These are phyloP conservation scores for Cataglyphis hispanica DNA, from an alignment of 1,140 invertebrate species.

Conservation along the genomic window DNA sequence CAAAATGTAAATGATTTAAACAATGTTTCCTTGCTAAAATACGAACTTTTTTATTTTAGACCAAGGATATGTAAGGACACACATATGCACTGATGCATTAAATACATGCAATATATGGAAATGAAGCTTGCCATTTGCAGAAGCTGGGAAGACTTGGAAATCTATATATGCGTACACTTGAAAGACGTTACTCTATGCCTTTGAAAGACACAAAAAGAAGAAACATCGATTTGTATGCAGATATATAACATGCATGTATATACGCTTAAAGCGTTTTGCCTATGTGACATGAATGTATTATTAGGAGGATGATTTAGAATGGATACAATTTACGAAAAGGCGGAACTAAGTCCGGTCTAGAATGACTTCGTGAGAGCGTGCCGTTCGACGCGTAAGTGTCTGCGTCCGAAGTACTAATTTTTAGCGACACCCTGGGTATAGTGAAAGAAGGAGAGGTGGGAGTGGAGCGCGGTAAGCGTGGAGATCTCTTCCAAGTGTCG, in stretches of 20 bases:
- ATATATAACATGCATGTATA: neutral
- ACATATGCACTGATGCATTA: neutral
- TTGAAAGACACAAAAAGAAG: neutral
- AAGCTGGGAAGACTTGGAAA: conserved; percentile 4
- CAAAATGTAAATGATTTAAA: neutral
- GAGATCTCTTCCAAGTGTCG: conserved; percentile 78
- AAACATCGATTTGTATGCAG: neutral
- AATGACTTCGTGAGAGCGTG: conserved; percentile 79
- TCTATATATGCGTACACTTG: neutral
- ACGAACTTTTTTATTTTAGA: neutral
- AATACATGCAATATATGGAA: neutral
- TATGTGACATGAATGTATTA: neutral
- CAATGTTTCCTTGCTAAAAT: neutral
- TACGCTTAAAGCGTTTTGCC: neutral
- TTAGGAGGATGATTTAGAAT: conserved; percentile 19
- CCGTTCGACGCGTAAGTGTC: conserved; percentile 77
- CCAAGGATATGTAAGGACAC: neutral
- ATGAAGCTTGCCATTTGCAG: neutral
- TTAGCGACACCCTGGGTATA: conserved; percentile 83
- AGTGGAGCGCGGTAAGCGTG: conserved; percentile 77
- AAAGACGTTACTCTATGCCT: neutral
- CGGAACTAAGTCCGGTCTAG: conserved; percentile 75
- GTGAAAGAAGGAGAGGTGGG: conserved; percentile 82
- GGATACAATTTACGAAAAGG: conserved; percentile 78
- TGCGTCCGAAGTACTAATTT: conserved; percentile 77